Evolutionary conservation across 2,113 vertebrate species (phyloP).

Genomic region (Leucoraja erinaceus): DNA sequence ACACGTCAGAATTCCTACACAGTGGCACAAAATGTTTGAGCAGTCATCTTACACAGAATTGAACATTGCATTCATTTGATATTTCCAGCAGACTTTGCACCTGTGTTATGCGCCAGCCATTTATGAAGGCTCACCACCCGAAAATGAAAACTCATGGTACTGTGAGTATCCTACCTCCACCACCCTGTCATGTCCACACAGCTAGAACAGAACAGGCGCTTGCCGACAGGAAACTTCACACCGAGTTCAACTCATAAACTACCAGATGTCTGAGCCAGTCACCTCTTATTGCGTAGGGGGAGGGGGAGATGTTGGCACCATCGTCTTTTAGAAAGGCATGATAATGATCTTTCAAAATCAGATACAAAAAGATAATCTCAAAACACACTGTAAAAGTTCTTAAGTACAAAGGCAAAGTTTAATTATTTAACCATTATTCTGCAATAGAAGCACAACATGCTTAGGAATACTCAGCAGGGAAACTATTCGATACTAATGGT

Average conservation of each 20-base stretch:
- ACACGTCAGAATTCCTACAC: background rate
- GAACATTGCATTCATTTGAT: background rate
- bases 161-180: too few relatives aligned
- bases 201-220: background rate
- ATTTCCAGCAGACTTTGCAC: background rate
- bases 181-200: background rate
- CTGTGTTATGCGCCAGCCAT: background rate
- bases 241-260: background rate
- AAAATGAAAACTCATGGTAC: background rate
- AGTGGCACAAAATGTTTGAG: background rate
- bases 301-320: background rate
- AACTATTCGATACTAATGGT: background rate
- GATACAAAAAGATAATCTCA: background rate
- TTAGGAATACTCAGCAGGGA: background rate
- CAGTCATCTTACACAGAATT: background rate
- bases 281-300: background rate
- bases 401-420: background rate
- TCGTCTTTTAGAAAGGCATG: background rate
- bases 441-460: background rate
- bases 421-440: background rate
- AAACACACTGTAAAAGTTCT: background rate
- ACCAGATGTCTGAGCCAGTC: background rate
- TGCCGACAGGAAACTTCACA: background rate
- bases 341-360: background rate
- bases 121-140: background rate